Base-by-base conservation (phyloP, 2,888 invertebrate genomes). In the Alsophila aescularia region DNA sequence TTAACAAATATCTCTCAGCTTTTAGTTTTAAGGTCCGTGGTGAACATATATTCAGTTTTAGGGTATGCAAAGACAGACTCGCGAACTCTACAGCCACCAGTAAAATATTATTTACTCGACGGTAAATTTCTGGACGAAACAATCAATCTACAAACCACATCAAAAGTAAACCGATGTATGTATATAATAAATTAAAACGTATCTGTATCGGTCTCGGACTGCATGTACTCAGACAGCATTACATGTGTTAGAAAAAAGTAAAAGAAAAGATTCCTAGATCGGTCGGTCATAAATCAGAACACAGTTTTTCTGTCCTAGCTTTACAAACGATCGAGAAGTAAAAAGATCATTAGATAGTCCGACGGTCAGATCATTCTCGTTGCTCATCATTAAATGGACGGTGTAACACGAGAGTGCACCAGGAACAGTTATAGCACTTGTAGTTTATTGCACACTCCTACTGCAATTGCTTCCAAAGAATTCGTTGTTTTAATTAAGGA, bases 401-500 rank as follows among this genome's bases (percentile, higher is more conserved):
- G 39, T 52, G 73, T 79, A 78, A 76, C 71, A 74, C 70, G 74
- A 73, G 68, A 70, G n/a, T 2, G 39, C 48, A 74, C 70, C 63
- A 78, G 79, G 75, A 81, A 81, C 78, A 75, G 70, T 75, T 78
- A 70, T 69, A 34, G 49, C 60, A 55, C 55, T 53, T 64, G 70
- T 62, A 70, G 66, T 66, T 68, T 67, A 64, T 65, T 68, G 60
- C 67, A 54, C 61, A 61, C 62, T 58, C 53, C 42, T 37, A 56
- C 55, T 65, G 42, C 45, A 51, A 50, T 27, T 58, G 53, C 62
- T 72, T 69, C 66, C 63, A 39, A 37, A 51, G 43, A 42, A 18
- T 14, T 41, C 36, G 29, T 9, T 37, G 15, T 8, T 8, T n/a
- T n/a, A n/a, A 35, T 35, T 44, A 9, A 21, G 6, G 16, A 36